phyloP scores from a whole-genome alignment of 2,888 invertebrate genomes.

The Netelia inedita region DNA sequence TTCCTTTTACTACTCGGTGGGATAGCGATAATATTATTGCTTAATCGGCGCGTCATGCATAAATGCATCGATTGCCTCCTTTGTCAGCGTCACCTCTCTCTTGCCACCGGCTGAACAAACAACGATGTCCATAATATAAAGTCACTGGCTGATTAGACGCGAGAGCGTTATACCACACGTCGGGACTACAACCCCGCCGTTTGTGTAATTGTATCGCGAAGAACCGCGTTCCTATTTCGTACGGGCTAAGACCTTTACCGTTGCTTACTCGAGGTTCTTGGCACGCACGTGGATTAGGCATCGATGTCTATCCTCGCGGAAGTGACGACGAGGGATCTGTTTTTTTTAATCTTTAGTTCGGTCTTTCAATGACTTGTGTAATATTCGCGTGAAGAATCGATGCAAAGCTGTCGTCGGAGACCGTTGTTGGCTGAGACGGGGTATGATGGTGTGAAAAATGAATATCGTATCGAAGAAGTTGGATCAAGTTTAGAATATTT shows the following conservation, averaged over 20 bases:
- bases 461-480: too few species aligned
- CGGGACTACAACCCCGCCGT: background rate
- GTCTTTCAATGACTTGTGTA: too few species aligned
- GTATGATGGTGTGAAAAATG: too few species aligned
- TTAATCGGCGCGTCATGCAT: slow-evolving; percentile 79
- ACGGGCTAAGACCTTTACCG: background rate
- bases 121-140: slow-evolving; percentile 82
- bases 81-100: slow-evolving; percentile 71
- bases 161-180: background rate
- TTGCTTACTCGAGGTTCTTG: background rate
- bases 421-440: too few species aligned
- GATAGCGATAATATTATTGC: slow-evolving; percentile 83
- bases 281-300: too few species aligned
- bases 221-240: background rate
- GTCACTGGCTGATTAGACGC: slow-evolving; percentile 76
- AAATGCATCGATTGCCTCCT: slow-evolving; percentile 77
- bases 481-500: too few species aligned
- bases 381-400: too few species aligned
- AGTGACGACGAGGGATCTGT: too few species aligned
- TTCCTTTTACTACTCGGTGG: slow-evolving; percentile 68
- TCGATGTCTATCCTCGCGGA: too few species aligned
- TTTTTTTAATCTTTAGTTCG: too few species aligned
- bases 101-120: slow-evolving; percentile 82
- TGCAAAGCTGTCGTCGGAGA: too few species aligned
- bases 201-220: slow-evolving; percentile 12